phyloP scores from a whole-genome alignment of 2,888 invertebrate genomes.

The Hydriomena furcata region DNA sequence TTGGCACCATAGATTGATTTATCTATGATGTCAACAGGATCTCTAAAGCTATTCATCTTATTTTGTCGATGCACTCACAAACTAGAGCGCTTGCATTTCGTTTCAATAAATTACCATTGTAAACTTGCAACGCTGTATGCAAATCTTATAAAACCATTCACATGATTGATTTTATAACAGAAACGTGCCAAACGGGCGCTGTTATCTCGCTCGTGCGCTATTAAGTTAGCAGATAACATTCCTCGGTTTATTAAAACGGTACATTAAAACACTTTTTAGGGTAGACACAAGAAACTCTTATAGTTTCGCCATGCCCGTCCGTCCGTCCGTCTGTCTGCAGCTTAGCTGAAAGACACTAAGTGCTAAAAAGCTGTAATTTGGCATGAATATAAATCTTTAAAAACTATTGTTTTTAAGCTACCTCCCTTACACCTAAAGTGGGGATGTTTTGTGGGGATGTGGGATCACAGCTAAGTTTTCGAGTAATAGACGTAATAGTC shows the following conservation, averaged over 20 bases:
- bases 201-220: conserved; percentile 32
- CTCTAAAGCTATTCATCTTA: conserved; percentile 13
- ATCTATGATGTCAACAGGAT: conserved; percentile 7
- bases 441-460: too few species aligned
- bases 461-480: too few species aligned
- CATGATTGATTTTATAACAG: conserved; percentile 29
- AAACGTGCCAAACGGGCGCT: conserved; percentile 29
- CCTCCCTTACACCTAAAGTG: too few species aligned
- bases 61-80: conserved; percentile 16
- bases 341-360: too few species aligned
- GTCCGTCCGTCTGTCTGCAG: too few species aligned
- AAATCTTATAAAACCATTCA: conserved; percentile 31
- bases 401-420: too few species aligned
- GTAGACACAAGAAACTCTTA: too few species aligned
- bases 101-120: conserved; percentile 19
- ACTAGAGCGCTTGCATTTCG: conserved; percentile 9
- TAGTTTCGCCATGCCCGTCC: too few species aligned
- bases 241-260: background rate
- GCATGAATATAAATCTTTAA: too few species aligned
- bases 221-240: conserved; percentile 22
- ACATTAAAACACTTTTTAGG: too few species aligned
- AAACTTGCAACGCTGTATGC: conserved; percentile 23
- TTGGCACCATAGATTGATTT: background rate
- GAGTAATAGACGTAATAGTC: too few species aligned
- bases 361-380: too few species aligned